These are phyloP conservation scores for Papilio polyxenes DNA, from an alignment of 1,140 invertebrate genomes.

Conservation along the genomic window DNA sequence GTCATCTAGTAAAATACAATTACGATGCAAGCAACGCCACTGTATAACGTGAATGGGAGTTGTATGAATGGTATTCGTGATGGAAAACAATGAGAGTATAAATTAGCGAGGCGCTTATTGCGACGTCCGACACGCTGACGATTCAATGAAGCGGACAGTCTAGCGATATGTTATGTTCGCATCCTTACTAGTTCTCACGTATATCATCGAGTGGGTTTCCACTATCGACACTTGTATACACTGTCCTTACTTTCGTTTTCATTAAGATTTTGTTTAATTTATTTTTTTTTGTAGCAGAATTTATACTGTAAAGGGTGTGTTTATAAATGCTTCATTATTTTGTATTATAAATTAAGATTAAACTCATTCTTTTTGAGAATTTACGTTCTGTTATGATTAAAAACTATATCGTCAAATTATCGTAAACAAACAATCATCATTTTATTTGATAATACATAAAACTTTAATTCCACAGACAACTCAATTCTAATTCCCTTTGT, in stretches of 20 bases:
- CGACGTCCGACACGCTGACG: neutral
- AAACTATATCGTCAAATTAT: neutral
- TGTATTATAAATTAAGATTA: neutral
- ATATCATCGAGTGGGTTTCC: neutral
- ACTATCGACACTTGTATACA: too few relatives aligned
- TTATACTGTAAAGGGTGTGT: too few relatives aligned
- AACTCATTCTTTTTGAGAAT: neutral
- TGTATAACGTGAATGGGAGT: neutral
- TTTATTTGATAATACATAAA: neutral
- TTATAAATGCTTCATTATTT: too few relatives aligned
- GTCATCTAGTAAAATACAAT: constrained; percentile 26
- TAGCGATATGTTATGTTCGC: neutral
- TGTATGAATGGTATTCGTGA: constrained; percentile 16
- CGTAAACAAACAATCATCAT: neutral
- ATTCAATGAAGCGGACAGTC: constrained; percentile 3
- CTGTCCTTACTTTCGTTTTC: too few relatives aligned
- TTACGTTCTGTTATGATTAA: neutral
- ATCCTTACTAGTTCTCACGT: neutral
- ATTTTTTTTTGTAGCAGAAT: too few relatives aligned
- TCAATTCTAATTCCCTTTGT: neutral
- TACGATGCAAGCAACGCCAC: neutral
- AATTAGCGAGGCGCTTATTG: constrained; percentile 32
- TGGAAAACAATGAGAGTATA: constrained; percentile 26
- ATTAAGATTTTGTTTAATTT: too few relatives aligned
- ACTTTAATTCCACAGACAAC: neutral